Evolutionary conservation across 2,797 vertebrate species (phyloP).

Genomic region (Gephyroberyx darwinii): DNA sequence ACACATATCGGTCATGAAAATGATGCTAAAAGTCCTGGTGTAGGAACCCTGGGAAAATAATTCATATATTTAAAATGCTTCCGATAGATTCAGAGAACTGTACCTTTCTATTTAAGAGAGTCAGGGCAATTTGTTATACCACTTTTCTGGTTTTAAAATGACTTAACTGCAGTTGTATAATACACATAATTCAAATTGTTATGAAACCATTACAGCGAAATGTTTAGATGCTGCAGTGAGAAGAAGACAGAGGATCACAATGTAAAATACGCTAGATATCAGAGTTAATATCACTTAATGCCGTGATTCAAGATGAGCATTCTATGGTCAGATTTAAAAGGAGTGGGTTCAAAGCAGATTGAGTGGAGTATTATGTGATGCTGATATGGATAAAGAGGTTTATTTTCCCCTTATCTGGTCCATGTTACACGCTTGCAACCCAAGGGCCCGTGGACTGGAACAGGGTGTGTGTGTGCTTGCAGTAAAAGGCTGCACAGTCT

Average conservation of each 20-base stretch:
- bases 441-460: neutral
- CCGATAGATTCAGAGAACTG: too few species aligned
- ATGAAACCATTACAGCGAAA: too few species aligned
- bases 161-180: too few species aligned
- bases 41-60: too few species aligned
- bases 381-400: conserved; percentile 8
- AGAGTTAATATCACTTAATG: neutral
- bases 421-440: conserved; percentile 9
- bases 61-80: too few species aligned
- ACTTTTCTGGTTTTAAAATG: too few species aligned
- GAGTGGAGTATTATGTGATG: conserved; percentile 13
- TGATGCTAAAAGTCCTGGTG: too few species aligned
- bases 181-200: too few species aligned
- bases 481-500: conserved; percentile 40
- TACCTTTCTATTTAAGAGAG: too few species aligned
- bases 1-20: too few species aligned
- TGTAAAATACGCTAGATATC: neutral
- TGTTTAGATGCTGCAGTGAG: too few species aligned
- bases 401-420: conserved; percentile 7
- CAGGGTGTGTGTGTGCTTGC: conserved; percentile 30
- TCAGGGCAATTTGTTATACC: too few species aligned
- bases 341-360: conserved; percentile 3
- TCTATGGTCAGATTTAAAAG: conserved; percentile 17
- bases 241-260: neutral
- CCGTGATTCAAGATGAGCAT: conserved; percentile 13